Percentiles rank a stretch among this genome's conserved stretches.
Evolutionary conservation across 2,113 vertebrate species (phyloP).

Genomic region (Thalassarche chlororhynchos): DNA sequence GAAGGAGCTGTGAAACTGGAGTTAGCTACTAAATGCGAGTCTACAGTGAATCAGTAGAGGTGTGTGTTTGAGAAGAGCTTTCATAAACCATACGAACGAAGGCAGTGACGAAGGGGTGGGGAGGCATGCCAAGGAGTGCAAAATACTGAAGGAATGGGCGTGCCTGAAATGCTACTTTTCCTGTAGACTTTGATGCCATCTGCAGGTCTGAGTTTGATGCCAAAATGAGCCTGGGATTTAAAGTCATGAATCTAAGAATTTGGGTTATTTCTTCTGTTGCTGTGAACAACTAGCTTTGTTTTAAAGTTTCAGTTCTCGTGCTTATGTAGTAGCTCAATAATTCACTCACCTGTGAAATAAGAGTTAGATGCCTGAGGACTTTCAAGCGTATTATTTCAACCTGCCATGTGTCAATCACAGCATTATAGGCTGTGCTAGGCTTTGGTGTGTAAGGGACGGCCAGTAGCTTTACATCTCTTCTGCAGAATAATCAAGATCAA

Average conservation of each 20-base stretch:
- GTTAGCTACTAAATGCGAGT: fast-evolving
- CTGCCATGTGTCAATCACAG: background rate
- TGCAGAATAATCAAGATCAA: background rate
- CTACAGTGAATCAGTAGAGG: background rate
- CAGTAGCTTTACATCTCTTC: background rate
- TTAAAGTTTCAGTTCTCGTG: background rate
- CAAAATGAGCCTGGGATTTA: background rate
- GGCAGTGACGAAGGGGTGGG: background rate
- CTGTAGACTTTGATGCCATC: conserved; percentile 46
- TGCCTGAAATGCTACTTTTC: background rate
- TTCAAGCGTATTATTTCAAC: background rate
- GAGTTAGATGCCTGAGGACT: background rate
- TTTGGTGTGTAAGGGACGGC: background rate
- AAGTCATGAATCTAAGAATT: background rate
- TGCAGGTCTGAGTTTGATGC: conserved; percentile 25
- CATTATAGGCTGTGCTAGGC: background rate
- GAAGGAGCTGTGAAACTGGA: background rate
- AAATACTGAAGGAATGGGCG: background rate
- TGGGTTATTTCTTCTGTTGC: background rate
- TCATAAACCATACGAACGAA: background rate
- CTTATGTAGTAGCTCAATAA: background rate
- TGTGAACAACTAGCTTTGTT: background rate
- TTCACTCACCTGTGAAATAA: background rate
- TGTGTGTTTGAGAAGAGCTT: background rate
- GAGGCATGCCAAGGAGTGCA: background rate